Percentiles rank a stretch among this genome's conserved stretches.
These are phyloP conservation scores for Notamacropus eugenii DNA, from an alignment of 2,797 vertebrate genomes.

Conservation along the genomic window DNA sequence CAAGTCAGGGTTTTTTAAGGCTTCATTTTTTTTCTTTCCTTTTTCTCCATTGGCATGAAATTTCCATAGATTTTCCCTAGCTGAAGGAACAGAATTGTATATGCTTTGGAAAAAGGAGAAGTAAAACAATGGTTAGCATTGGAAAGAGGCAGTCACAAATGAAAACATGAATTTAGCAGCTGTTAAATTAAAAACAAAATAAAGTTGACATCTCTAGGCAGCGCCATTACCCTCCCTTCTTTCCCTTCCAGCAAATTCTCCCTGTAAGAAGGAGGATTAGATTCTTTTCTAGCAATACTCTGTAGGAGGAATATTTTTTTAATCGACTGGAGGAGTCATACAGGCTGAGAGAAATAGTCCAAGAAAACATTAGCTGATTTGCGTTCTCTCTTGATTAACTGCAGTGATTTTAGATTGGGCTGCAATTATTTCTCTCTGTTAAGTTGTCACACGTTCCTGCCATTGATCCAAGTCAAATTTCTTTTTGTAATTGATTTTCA, in stretches of 20 bases:
- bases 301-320: slow-evolving; percentile 41
- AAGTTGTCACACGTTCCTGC: background rate
- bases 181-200: slow-evolving; percentile 51
- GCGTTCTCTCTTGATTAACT: background rate
- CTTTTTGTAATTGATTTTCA: slow-evolving; percentile 39
- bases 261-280: background rate
- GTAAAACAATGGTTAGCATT: background rate
- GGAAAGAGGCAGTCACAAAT: slow-evolving; percentile 10
- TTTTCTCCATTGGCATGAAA: slow-evolving; percentile 6
- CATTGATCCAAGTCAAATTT: background rate
- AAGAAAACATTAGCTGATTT: background rate
- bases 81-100: background rate
- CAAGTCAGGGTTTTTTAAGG: background rate
- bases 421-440: background rate
- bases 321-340: slow-evolving; percentile 15
- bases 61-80: slow-evolving; percentile 8
- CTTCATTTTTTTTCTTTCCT: background rate
- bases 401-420: background rate
- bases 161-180: slow-evolving; percentile 27
- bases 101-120: background rate
- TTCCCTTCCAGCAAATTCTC: slow-evolving; percentile 22
- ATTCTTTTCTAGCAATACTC: background rate
- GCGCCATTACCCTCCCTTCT: background rate
- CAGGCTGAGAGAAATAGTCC: background rate
- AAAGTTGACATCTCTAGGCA: slow-evolving; percentile 30